These are phyloP conservation scores for Phaedon cochleariae DNA, from an alignment of 2,888 invertebrate genomes.

Conservation along the genomic window DNA sequence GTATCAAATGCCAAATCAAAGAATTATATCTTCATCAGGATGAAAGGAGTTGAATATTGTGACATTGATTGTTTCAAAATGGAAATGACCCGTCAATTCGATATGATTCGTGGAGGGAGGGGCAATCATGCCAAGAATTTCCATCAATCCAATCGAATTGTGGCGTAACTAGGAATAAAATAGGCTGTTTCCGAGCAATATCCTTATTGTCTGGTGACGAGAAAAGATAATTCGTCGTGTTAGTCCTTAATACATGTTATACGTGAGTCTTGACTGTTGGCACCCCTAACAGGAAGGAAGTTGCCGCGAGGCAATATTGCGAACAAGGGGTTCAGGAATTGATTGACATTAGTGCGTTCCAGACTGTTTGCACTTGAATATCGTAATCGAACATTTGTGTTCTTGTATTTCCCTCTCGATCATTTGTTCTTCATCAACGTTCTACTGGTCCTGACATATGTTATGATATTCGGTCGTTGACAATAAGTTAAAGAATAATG, in stretches of 20 bases:
- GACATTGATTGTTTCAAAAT: too few species aligned
- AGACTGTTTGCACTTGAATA: background rate
- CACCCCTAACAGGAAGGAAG: constrained; percentile 43
- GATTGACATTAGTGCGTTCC: background rate
- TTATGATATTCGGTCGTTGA: too few species aligned
- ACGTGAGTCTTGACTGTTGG: constrained; percentile 42
- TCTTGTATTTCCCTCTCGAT: too few species aligned
- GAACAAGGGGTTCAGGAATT: constrained; percentile 8
- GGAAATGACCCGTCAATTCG: too few species aligned
- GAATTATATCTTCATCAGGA: too few species aligned
- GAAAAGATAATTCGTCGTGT: constrained; percentile 42
- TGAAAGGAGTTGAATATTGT: too few species aligned
- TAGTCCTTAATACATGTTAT: constrained; percentile 41
- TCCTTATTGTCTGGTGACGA: constrained; percentile 48
- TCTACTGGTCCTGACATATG: too few species aligned
- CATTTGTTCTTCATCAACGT: too few species aligned
- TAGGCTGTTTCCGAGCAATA: constrained; percentile 50
- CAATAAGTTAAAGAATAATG: too few species aligned
- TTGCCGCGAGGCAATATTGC: constrained; percentile 30
- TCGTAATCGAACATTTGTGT: too few species aligned
- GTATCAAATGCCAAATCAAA: too few species aligned
- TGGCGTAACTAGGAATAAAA: constrained; percentile 42
- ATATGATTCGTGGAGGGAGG: background rate
- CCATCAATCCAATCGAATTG: constrained; percentile 33
- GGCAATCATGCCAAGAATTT: constrained; percentile 22